Evolutionary conservation across 2,797 vertebrate species (phyloP), one percentile per base, ranked within the genome.

Genomic region (Gymnothorax reevesii): DNA sequence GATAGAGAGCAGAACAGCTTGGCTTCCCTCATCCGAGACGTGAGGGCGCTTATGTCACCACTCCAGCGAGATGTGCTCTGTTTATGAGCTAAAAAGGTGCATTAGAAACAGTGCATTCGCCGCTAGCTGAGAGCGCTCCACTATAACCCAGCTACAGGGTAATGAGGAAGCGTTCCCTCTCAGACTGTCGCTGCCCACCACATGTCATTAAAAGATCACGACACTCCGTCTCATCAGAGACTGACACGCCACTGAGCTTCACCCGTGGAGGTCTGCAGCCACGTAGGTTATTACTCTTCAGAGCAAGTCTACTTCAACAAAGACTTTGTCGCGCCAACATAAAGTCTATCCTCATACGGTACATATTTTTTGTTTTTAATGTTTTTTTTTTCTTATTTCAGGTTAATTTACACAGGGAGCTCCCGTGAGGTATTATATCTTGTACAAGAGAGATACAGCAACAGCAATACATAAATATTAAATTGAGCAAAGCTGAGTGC

Each of bases 1-100:
- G 27, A 89, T 27, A 89, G 84, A 83, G 17, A 69, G 52, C 9
- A 82, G 64, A 25, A 86, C 52, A 62, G 59, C 80, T 42, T 13
- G 9, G 12, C 42, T 42, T 59, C 13, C 13, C 8, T 86, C 49
- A 10, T 62, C 25, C 5, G 73, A 22, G 22, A 73, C 22, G 3
- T 60, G 54, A 57, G 49, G 8, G 60, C 33, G 12, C 71, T 59
- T 57, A 54, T n/a, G 82, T 6, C 10, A 2, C 79, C 83, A 17
- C 22, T 3, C 75, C 75, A 17, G 42, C 22, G 42, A 52, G 49
- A 69, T 7, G 59, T 4, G 62, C 64, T 5, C 60, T 22, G 52
- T 64, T 83, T 66, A 25, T 80, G 80, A 80, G 83, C 17, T 69
- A 82, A 62, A 69, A 79, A 69, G 49, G 9, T n/a, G 15, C 52